Evolutionary conservation across 2,113 vertebrate species (phyloP).

Genomic region (Speoplatyrhinus poulsoni): DNA sequence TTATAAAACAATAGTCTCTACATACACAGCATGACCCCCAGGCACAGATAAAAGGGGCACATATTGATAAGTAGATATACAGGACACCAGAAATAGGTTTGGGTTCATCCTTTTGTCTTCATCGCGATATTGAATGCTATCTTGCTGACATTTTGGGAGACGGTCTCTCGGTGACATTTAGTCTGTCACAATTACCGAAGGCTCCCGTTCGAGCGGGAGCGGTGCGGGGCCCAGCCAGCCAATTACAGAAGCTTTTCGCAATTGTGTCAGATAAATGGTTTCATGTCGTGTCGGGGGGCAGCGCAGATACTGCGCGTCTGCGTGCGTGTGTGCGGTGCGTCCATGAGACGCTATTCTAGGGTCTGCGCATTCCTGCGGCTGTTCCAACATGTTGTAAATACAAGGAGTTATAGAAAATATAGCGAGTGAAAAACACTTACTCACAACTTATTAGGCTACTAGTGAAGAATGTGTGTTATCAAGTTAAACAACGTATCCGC

Average conservation of each 20-base stretch:
- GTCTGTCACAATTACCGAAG: conserved; percentile 47
- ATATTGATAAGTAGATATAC: conserved; percentile 50
- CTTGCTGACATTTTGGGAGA: conserved; percentile 67
- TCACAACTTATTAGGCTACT: not conserved
- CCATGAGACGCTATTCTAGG: conserved; percentile 56
- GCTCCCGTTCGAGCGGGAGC: conserved; percentile 13
- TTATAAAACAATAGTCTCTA: conserved; percentile 50
- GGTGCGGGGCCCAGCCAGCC: conserved; percentile 30
- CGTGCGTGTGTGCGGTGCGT: conserved; percentile 25
- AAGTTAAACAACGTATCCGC: conserved; percentile 44
- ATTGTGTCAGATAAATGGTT: conserved; percentile 28
- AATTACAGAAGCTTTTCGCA: conserved; percentile 47
- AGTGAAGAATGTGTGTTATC: conserved; percentile 13
- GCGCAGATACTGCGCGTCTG: conserved; percentile 17
- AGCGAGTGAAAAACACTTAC: conserved; percentile 50
- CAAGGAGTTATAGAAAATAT: conserved; percentile 72
- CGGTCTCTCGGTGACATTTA: conserved; percentile 66
- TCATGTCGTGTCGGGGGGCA: conserved; percentile 37
- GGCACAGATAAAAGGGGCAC: conserved; percentile 30
- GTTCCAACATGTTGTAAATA: conserved; percentile 89
- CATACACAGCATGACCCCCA: conserved; percentile 4
- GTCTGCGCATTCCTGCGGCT: conserved; percentile 90
- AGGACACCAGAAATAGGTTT: conserved; percentile 52
- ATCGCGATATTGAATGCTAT: conserved; percentile 58
- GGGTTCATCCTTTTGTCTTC: conserved; percentile 54